A percentile compares a stretch with the other conserved stretches of the same genome.
These are phyloP conservation scores for Tapirus indicus DNA, from an alignment of 2,797 vertebrate species.

Conservation along the genomic window DNA sequence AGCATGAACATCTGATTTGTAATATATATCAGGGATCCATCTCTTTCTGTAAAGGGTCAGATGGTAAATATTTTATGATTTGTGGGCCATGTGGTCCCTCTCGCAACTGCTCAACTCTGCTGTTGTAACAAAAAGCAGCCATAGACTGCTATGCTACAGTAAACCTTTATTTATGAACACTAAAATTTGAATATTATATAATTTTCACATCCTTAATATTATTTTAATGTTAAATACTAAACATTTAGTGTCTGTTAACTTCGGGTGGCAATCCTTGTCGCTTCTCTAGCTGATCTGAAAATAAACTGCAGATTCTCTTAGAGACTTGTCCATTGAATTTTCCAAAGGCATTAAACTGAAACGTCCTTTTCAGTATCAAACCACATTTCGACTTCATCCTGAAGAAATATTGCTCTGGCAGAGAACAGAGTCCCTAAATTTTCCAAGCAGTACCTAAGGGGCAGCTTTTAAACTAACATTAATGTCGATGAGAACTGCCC, in stretches of 20 bases:
- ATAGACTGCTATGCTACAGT: neutral
- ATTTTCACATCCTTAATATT: neutral
- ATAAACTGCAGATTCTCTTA: neutral
- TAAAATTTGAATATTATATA: neutral
- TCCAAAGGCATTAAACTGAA: conserved; percentile 12
- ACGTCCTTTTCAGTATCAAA: conserved; percentile 46
- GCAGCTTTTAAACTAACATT: conserved; percentile 26
- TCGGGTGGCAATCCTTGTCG: rapidly evolving
- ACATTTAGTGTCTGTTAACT: neutral
- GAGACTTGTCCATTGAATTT: neutral
- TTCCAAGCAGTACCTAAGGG: neutral
- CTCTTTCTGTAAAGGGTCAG: neutral
- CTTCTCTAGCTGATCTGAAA: neutral
- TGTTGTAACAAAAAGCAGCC: neutral
- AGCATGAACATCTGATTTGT: neutral
- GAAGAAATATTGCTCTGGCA: conserved; percentile 46
- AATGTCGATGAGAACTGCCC: neutral
- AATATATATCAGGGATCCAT: neutral
- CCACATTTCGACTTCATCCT: conserved; percentile 54
- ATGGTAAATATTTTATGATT: neutral
- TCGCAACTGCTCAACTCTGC: neutral
- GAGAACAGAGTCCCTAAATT: neutral
- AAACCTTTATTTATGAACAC: neutral
- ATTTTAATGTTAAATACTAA: neutral
- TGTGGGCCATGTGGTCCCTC: neutral